Evolutionary conservation across 2,797 vertebrate species (phyloP).

Genomic region (Sebastes oblongus): DNA sequence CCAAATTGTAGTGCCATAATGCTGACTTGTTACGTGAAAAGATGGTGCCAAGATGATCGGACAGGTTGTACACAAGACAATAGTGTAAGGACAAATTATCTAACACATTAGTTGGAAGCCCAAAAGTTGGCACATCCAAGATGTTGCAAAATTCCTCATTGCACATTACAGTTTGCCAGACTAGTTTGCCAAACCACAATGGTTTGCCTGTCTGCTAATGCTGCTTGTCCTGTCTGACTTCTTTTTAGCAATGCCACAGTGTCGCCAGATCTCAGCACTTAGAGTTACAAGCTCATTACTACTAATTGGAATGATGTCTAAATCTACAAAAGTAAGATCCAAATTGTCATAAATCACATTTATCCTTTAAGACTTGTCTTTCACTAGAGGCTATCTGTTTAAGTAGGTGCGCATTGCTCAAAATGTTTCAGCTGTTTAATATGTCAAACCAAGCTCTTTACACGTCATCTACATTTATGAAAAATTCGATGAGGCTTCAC

Average conservation of each 20-base stretch:
- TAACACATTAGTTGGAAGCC: neutral
- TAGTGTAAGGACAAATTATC: neutral
- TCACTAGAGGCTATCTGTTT: neutral
- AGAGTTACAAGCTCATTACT: neutral
- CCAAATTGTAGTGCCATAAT: neutral
- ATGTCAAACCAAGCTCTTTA: conserved; percentile 20
- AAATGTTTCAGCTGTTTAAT: conserved; percentile 13
- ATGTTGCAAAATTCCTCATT: neutral
- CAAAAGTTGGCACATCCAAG: neutral
- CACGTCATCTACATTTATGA: conserved; percentile 22
- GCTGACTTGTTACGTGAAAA: neutral
- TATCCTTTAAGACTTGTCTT: neutral
- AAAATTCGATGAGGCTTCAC: conserved; percentile 19
- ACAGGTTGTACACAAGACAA: neutral
- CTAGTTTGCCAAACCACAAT: neutral
- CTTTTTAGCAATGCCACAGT: neutral
- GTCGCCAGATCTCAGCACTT: neutral
- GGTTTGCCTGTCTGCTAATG: neutral
- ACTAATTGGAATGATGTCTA: neutral
- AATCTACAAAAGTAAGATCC: neutral
- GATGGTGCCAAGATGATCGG: neutral
- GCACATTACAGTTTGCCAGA: neutral
- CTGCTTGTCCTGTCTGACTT: neutral
- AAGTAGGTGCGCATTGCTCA: neutral
- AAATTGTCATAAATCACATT: neutral